Percentiles rank a stretch among this genome's conserved stretches.
These are phyloP conservation scores for Hippocampus barbouri DNA, from an alignment of 2,113 vertebrate species.

Conservation along the genomic window DNA sequence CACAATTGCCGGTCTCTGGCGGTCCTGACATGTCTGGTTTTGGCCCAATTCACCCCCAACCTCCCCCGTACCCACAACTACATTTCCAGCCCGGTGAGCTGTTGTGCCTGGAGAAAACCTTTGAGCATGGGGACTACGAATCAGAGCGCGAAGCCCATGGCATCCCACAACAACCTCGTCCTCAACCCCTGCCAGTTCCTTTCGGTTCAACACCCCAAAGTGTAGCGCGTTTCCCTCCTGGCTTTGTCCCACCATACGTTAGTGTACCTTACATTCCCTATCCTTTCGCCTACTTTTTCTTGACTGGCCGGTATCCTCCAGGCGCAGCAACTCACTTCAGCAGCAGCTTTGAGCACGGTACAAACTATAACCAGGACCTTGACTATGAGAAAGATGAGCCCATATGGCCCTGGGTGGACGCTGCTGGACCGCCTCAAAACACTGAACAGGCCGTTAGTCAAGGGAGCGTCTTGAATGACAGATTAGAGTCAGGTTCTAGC, in stretches of 20 bases:
- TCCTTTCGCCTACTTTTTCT: slow-evolving; percentile 13
- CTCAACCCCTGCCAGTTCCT: neutral
- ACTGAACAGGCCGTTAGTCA: accelerated
- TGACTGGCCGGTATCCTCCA: slow-evolving; percentile 21
- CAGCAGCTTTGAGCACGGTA: slow-evolving; percentile 19
- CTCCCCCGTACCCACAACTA: neutral
- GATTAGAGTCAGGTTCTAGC: neutral
- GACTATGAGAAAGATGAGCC: slow-evolving; percentile 9
- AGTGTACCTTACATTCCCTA: neutral
- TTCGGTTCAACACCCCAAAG: accelerated
- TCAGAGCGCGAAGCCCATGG: slow-evolving; percentile 3
- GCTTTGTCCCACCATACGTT: neutral
- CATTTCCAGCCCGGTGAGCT: slow-evolving; percentile 15
- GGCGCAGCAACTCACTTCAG: slow-evolving; percentile 18
- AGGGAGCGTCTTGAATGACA: no score
- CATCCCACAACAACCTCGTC: neutral
- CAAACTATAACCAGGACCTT: neutral
- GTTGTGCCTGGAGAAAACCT: neutral
- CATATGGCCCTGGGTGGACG: neutral
- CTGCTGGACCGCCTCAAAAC: neutral
- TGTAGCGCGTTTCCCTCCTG: neutral
- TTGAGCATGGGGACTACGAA: slow-evolving; percentile 12
- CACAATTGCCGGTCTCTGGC: neutral
- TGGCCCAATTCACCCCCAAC: neutral
- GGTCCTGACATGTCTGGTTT: neutral